A percentile compares a stretch with the other conserved stretches of the same genome.
phyloP scores from a whole-genome alignment of 2,888 invertebrate species.

The Galerucella nymphaeae region DNA sequence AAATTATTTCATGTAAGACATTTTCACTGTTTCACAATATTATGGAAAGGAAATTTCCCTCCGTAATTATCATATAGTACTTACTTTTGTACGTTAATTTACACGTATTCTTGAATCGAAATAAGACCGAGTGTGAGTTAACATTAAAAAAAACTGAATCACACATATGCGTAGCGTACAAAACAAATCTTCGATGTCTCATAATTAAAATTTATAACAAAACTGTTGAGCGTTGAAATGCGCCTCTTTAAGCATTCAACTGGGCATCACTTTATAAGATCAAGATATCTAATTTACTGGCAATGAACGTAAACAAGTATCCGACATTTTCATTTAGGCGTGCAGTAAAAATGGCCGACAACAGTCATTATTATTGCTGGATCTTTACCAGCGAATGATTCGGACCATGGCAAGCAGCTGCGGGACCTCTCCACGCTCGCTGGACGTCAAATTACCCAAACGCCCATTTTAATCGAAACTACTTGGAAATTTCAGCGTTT shows the following conservation, averaged over 20 bases:
- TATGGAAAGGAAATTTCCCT: too few species aligned
- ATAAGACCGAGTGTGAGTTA: too few species aligned
- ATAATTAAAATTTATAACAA: conserved; percentile 29
- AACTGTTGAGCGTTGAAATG: not conserved
- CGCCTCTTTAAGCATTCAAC: conserved; percentile 34
- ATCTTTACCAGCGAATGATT: conserved; percentile 40
- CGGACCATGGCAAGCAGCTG: conserved; percentile 41
- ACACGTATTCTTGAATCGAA: too few species aligned
- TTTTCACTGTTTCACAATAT: too few species aligned
- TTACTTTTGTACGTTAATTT: too few species aligned
- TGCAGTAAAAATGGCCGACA: conserved; percentile 28
- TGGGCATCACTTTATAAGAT: conserved; percentile 40
- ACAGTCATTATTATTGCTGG: conserved; percentile 34
- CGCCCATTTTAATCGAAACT: conserved; percentile 48
- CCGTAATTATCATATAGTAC: too few species aligned
- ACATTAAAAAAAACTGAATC: too few species aligned
- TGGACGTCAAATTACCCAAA: conserved; percentile 47
- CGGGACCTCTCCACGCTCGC: conserved; percentile 39
- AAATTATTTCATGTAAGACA: too few species aligned
- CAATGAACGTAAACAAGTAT: conserved; percentile 47
- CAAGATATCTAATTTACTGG: conserved; percentile 47
- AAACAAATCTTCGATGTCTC: conserved; percentile 18
- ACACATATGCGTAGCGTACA: not conserved
- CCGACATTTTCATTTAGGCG: conserved; percentile 46
- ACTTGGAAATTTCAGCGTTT: conserved; percentile 39